Evolutionary conservation across 2,113 vertebrate species (phyloP).

Genomic region (Trichechus manatus): DNA sequence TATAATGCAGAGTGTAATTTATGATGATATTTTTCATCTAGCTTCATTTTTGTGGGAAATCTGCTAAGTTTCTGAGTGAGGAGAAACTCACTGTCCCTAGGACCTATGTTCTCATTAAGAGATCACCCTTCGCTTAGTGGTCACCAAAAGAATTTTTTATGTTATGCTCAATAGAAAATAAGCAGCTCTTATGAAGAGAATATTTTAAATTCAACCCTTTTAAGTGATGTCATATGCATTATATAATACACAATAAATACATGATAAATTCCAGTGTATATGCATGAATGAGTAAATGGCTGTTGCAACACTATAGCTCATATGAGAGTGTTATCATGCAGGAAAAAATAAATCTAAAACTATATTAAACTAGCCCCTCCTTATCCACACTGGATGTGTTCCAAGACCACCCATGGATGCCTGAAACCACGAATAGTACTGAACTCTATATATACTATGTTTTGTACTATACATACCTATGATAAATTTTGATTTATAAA

Average conservation of each 20-base stretch:
- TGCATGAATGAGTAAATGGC: not conserved
- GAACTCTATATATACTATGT: no score
- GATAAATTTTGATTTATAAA: no score
- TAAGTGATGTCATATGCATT: not conserved
- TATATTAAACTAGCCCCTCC: not conserved
- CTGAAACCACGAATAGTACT: no score
- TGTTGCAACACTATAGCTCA: not conserved
- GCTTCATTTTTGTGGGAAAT: not conserved
- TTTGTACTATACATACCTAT: no score
- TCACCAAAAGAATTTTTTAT: not conserved
- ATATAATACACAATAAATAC: not conserved
- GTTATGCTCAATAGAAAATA: not conserved
- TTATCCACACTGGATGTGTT: no score
- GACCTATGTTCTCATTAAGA: not conserved
- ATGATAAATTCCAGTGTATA: not conserved
- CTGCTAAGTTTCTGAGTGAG: not conserved
- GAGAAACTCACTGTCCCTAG: not conserved
- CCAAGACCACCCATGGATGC: no score
- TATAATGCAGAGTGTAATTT: accelerated
- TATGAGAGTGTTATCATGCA: not conserved
- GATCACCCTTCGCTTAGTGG: accelerated
- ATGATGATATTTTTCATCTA: not conserved
- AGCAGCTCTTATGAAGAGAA: not conserved
- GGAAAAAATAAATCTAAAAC: not conserved
- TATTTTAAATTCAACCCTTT: not conserved